Conservation (phyloP, 2,113 vertebrate species). For the Astatoreochromis straeleni region DNA sequence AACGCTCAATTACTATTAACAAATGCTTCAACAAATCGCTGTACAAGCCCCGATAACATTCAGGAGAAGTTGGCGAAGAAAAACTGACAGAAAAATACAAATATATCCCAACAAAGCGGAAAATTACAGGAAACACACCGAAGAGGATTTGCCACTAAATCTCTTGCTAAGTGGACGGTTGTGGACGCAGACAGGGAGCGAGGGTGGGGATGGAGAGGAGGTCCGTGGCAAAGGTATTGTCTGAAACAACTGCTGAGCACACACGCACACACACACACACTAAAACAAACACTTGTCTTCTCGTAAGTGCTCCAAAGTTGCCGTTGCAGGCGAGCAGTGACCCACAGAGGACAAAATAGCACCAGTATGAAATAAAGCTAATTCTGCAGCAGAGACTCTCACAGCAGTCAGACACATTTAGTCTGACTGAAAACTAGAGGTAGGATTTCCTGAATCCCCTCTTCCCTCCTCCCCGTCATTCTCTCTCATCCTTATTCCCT, state of each 20-base stretch:
- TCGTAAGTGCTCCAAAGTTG: background rate
- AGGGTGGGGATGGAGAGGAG: background rate
- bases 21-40: conserved; percentile 8
- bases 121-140: conserved; percentile 7
- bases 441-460: conserved; percentile 9
- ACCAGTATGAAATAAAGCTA: conserved; percentile 69
- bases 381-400: conserved; percentile 45
- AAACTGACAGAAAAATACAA: conserved; percentile 24
- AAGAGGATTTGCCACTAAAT: background rate
- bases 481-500: background rate
- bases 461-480: background rate
- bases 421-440: conserved; percentile 1
- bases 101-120: conserved; percentile 9
- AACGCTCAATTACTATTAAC: conserved; percentile 5
- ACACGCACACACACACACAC: background rate
- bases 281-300: conserved; percentile 16
- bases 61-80: conserved; percentile 6
- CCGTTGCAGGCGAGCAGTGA: conserved; percentile 22
- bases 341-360: conserved; percentile 54
- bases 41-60: conserved; percentile 4
- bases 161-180: background rate
- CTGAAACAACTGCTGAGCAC: conserved; percentile 44
- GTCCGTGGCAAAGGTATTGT: background rate
- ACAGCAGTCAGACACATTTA: background rate
- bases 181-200: background rate